Evolutionary conservation across 2,888 invertebrate genomes (phyloP).

Genomic region (Pseudolycoriella hygida): DNA sequence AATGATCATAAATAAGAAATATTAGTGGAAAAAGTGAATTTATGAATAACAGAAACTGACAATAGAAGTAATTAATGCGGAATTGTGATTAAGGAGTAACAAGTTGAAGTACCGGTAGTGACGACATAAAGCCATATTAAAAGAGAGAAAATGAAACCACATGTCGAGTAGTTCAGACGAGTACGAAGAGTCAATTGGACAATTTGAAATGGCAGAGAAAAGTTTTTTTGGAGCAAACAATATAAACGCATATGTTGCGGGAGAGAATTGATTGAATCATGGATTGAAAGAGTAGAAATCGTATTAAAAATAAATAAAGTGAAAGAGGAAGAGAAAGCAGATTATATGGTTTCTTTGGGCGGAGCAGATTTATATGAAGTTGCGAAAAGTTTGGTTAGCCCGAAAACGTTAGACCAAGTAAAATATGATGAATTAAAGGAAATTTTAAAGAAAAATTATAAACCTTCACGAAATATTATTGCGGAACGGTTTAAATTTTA

Average conservation of each 20-base stretch:
- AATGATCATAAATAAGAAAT: too few relatives aligned
- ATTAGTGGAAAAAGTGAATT: too few relatives aligned
- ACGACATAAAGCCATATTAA: too few relatives aligned
- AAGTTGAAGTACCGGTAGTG: too few relatives aligned
- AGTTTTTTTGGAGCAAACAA: too few relatives aligned
- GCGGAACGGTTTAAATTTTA: conserved; percentile 16
- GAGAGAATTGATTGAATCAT: neutral
- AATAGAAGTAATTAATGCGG: too few relatives aligned
- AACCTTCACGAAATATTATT: conserved; percentile 10
- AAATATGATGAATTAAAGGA: neutral
- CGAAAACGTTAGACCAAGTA: neutral
- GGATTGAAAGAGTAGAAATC: neutral
- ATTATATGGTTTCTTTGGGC: neutral
- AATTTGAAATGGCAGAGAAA: too few relatives aligned
- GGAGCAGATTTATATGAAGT: neutral
- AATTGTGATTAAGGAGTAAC: too few relatives aligned
- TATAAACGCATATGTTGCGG: neutral
- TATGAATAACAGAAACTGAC: too few relatives aligned
- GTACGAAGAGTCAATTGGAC: too few relatives aligned
- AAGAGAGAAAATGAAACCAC: too few relatives aligned
- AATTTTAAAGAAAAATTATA: neutral
- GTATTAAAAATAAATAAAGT: neutral
- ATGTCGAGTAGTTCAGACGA: too few relatives aligned
- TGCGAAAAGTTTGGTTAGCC: neutral
- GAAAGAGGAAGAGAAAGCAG: neutral